Conservation (phyloP, 2,113 vertebrate genomes). For the Naja naja region DNA sequence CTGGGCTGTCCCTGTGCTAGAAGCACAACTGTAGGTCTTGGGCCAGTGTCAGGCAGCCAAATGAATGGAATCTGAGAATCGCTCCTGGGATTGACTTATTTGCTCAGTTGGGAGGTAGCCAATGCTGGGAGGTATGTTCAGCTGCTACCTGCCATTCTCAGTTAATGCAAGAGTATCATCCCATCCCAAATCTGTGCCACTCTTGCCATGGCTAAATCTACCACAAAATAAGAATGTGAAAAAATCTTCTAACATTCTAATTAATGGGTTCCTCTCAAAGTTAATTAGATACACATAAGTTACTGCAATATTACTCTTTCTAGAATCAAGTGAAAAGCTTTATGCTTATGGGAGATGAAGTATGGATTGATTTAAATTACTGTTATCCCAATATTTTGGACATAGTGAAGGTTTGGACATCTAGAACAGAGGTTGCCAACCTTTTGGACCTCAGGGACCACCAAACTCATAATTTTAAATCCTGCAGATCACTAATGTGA, state of each 20-base stretch:
- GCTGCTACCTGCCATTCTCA: background rate
- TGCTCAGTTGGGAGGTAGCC: background rate
- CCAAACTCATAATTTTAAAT: no score
- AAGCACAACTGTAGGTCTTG: background rate
- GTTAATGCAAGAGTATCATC: background rate
- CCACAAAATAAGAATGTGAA: background rate
- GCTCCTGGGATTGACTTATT: background rate
- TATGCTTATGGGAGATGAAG: background rate
- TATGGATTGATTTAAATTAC: background rate
- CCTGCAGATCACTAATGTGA: no score
- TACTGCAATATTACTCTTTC: background rate
- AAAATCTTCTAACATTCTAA: background rate
- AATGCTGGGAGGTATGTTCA: background rate
- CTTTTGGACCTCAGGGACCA: no score
- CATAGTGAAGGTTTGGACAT: background rate
- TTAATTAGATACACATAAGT: background rate
- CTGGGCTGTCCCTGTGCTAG: background rate
- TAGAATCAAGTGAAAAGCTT: background rate
- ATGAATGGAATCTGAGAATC: background rate
- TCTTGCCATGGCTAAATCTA: background rate
- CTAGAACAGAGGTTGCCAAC: background rate
- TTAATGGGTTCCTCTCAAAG: background rate
- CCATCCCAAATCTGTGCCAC: background rate
- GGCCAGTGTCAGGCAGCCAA: background rate
- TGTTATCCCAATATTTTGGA: background rate